A percentile compares a stretch with the other conserved stretches of the same genome.
These are phyloP conservation scores for Panulirus ornatus DNA, from an alignment of 1,140 invertebrate species.

Conservation along the genomic window DNA sequence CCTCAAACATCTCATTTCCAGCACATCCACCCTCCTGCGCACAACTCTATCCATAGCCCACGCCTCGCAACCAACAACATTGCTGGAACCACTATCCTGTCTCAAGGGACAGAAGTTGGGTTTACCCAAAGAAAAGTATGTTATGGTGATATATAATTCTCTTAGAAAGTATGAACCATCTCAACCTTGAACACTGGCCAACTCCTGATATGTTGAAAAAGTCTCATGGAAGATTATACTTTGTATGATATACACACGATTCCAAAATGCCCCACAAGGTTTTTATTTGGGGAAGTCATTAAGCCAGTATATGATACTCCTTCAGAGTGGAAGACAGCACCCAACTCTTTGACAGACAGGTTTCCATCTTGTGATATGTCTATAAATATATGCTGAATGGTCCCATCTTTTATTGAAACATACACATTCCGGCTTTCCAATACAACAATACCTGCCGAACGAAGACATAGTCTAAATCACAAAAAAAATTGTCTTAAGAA, in stretches of 20 bases:
- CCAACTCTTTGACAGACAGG: not conserved
- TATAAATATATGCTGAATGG: not conserved
- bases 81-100: not conserved
- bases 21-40: no score
- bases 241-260: slow-evolving; percentile 11
- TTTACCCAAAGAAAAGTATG: not conserved
- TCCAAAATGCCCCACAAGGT: slow-evolving; percentile 17
- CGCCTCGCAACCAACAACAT: no score
- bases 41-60: no score
- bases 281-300: slow-evolving; percentile 24
- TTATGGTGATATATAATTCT: not conserved
- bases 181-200: not conserved
- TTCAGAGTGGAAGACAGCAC: slow-evolving; percentile 13
- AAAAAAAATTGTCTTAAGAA: not conserved
- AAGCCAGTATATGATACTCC: slow-evolving; percentile 25
- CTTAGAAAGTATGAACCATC: not conserved
- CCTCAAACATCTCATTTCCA: no score
- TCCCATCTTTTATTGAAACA: slow-evolving; percentile 25
- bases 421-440: slow-evolving; percentile 28
- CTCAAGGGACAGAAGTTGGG: not conserved
- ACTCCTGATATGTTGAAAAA: no score
- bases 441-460: slow-evolving; percentile 34
- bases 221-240: not conserved
- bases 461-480: not conserved
- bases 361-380: not conserved